Evolutionary conservation across 2,797 vertebrate genomes (phyloP).

Genomic region (Euthynnus affinis): DNA sequence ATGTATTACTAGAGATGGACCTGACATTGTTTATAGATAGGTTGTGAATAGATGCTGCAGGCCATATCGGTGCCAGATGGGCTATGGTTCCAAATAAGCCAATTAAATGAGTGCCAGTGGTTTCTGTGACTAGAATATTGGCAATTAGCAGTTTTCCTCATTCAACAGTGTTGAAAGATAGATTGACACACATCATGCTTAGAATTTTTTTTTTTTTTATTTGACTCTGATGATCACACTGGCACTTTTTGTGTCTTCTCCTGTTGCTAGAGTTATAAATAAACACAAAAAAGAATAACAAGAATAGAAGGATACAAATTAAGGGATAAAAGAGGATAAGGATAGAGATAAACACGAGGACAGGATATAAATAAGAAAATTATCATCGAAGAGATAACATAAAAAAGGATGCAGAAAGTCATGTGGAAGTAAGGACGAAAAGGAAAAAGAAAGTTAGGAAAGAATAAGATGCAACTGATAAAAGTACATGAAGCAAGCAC

Average conservation of each 20-base stretch:
- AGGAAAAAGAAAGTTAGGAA: neutral
- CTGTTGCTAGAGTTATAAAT: neutral
- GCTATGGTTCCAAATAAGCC: slow-evolving; percentile 14
- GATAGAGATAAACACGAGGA: neutral
- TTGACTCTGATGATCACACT: neutral
- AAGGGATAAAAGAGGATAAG: neutral
- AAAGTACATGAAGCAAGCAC: slow-evolving; percentile 1
- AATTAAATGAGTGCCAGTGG: neutral
- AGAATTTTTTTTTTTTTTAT: neutral
- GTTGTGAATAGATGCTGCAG: slow-evolving; percentile 9
- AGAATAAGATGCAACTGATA: neutral
- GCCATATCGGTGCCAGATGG: slow-evolving; percentile 3
- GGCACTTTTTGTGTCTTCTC: neutral
- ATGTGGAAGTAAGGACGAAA: neutral
- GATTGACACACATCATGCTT: neutral
- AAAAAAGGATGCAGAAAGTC: neutral
- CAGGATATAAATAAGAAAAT: neutral
- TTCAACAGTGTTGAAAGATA: neutral
- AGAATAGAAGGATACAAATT: too few species aligned
- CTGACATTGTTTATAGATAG: neutral
- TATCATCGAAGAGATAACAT: neutral
- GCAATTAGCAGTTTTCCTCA: neutral
- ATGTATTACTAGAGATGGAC: neutral
- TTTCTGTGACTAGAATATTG: slow-evolving; percentile 5
- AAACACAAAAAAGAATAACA: neutral